Evolutionary conservation across 2,797 vertebrate genomes (phyloP), one percentile per base, ranked within the genome.

Genomic region (Urosaurus nigricauda): DNA sequence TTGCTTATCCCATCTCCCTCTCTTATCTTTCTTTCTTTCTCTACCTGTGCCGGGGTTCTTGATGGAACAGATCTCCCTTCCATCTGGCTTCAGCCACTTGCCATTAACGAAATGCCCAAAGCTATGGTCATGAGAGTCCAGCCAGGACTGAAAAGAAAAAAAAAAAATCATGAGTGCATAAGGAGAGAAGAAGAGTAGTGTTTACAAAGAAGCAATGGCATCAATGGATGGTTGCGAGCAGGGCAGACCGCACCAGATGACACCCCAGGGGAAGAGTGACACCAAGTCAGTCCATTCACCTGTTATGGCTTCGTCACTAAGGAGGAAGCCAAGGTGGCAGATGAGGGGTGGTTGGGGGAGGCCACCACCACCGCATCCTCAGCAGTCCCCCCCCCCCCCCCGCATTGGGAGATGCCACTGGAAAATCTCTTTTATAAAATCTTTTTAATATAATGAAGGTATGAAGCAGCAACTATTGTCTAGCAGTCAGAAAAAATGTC

Each of bases 81-180:
- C 91, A 1, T 94, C 92, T 0, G 95, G 95, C 40, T 95, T 96
- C 83, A 96, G 53, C 97, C 96, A 97, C 7, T 90, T 89, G 3
- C 96, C 96, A 0, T 86, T 88, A 35, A 97, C 87, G 4, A 94
- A 96, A 92, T 96, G 96, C 9, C 96, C 96, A 82, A 97, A 88
- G 53, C 70, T 91, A 6, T 92, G 92, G 3, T 94, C 88, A 5
- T 97, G 96, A 21, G 92, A 84, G 40, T 97, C 95, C 87, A 97
- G 94, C 97, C 97, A 97, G 2, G 95, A 96, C 97, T 97, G 88
- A 16, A 43, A 68, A 35, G 7, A 81, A 74, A 65, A 68, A 13
- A 24, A 9, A 56, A 4, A 88, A 86, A 79, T 82, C 4, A 12
- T 17, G 82, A 24, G 16, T 29, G 17, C 1, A 3, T 11, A 14